Evolutionary conservation across 2,797 vertebrate species (phyloP).

Genomic region (Brachyrhaphis roseni): DNA sequence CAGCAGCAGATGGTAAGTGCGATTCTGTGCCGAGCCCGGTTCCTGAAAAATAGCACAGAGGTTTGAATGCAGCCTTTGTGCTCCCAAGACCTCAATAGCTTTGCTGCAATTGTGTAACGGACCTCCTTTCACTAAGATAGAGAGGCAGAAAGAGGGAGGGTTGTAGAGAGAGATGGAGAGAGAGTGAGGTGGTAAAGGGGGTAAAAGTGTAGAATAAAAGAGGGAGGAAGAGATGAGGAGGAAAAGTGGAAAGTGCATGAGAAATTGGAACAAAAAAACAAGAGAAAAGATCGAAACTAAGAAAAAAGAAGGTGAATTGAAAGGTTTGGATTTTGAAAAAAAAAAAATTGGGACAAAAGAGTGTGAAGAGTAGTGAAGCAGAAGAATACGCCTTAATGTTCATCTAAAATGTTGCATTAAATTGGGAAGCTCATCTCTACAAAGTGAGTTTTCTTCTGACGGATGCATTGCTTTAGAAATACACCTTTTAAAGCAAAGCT

Average conservation of each 20-base stretch:
- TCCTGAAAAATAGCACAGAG: conserved; percentile 64
- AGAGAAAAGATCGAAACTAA: not conserved
- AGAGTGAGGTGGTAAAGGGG: conserved; percentile 8
- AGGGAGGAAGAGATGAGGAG: conserved; percentile 16
- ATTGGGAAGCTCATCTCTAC: not conserved
- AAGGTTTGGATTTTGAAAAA: not conserved
- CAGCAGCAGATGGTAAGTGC: conserved; percentile 57
- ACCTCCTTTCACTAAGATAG: conserved; percentile 56
- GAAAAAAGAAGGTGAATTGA: not conserved
- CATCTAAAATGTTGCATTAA: conserved; percentile 2
- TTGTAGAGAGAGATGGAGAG: conserved; percentile 2
- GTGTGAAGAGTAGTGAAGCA: not conserved
- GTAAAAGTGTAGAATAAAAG: conserved; percentile 18
- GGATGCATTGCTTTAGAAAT: not conserved
- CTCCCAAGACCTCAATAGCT: conserved; percentile 59
- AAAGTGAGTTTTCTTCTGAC: not conserved
- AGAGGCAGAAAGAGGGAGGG: conserved; percentile 23
- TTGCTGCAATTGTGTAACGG: conserved; percentile 62
- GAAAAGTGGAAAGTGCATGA: conserved; percentile 10
- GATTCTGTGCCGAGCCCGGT: conserved; percentile 38
- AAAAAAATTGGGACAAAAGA: not conserved
- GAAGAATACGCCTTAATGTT: not conserved
- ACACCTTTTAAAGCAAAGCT: not conserved
- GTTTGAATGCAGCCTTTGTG: conserved; percentile 72
- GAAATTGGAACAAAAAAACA: not conserved